Base-by-base conservation (phyloP, 2,888 invertebrate genomes). In the Taphrorychus bicolor region DNA sequence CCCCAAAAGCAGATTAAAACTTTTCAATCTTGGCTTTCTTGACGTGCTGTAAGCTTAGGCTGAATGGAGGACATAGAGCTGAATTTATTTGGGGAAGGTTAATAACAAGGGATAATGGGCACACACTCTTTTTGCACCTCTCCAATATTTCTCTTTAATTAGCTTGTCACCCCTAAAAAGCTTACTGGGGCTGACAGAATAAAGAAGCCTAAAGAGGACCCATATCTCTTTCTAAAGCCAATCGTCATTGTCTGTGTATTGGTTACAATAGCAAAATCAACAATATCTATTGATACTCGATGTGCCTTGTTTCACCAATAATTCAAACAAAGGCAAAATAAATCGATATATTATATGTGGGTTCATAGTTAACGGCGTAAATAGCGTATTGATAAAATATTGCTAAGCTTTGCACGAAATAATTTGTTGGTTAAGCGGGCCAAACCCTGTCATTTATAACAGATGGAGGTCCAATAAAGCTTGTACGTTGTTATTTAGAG, bases 61-160 rank as follows among this genome's bases (percentile, higher is more conserved):
- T n/a, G n/a, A n/a, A n/a, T n/a, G n/a, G n/a, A 14, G 45, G 45
- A 3, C 14, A 4, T 17, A 17, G 7, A 54, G 54, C n/a, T 32
- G 18, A 32, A 54, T 54, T 54, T 54, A 32, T 54, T 23, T 54
- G 5, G 24, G 24, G 5, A 24, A 32, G 54, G 32, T 24, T 24
- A 54, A 54, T 54, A 54, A 21, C 21, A 54, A 24, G 54, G 54
- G 24, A 51, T 54, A 24, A 54, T 54, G 32, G 54, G 32, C 54
- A 16, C 54, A 24, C 32, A 23, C 24, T 23, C 54, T 54, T 54
- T 54, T 54, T 54, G 54, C 17, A 53, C 32, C 32, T 54, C 17
- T 5, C n/a, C 18, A 3, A 54, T 54, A 54, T 54, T 54, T 54
- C 54, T 32, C n/a, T 32, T 16, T 54, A 54, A 32, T 54, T 23